phyloP scores from a whole-genome alignment of 2,888 invertebrate genomes.

The Eugnorisma glareosa region DNA sequence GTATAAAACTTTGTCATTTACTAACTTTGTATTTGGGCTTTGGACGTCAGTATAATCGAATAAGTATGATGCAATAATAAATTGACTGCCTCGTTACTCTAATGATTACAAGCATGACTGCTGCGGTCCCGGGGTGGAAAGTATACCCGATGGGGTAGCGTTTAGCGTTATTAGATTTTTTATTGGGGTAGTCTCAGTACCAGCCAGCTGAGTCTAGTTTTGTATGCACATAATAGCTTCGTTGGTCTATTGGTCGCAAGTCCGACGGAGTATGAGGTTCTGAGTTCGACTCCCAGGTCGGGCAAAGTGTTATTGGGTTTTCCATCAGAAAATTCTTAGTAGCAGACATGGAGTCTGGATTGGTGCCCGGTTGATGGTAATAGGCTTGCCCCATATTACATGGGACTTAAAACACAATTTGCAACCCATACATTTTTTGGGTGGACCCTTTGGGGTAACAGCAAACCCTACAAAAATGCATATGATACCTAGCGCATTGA shows the following conservation, averaged over 20 bases:
- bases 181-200: neutral
- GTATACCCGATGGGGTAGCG: neutral
- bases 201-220: neutral
- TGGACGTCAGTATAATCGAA: neutral
- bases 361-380: neutral
- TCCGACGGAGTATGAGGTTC: neutral
- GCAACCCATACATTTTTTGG: too few relatives aligned
- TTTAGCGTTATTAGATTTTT: too few relatives aligned
- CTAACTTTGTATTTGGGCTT: constrained; percentile 23
- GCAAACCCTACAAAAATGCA: neutral
- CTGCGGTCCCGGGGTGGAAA: neutral
- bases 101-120: neutral
- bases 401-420: neutral
- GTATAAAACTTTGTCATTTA: too few relatives aligned
- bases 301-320: neutral
- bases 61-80: neutral
- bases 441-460: too few relatives aligned
- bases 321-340: neutral
- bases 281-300: neutral
- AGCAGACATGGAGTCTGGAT: neutral
- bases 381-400: neutral
- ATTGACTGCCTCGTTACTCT: neutral
- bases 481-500: neutral
- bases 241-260: too few relatives aligned
- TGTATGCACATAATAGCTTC: too few relatives aligned